Evolutionary conservation across 1,140 invertebrate species (phyloP).

Genomic region (Saccostrea echinata): DNA sequence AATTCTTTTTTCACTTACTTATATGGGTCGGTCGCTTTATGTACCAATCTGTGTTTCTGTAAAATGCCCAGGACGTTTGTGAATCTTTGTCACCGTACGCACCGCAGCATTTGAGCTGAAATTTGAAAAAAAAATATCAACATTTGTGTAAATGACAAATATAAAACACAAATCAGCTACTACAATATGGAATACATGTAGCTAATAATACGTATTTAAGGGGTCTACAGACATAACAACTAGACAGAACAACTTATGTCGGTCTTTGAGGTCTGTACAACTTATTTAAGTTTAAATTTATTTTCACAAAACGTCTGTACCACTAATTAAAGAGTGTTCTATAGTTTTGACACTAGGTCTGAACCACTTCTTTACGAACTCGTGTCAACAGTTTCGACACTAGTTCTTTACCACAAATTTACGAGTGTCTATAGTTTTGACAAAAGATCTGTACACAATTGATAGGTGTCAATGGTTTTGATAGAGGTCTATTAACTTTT

Average conservation of each 20-base stretch:
- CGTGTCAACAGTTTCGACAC: too few relatives aligned
- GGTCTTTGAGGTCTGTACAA: too few relatives aligned
- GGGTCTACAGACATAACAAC: too few relatives aligned
- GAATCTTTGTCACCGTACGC: conserved; percentile 33
- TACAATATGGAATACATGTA: too few relatives aligned
- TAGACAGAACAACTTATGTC: too few relatives aligned
- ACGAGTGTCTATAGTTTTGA: neutral
- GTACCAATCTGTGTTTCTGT: conserved; percentile 43
- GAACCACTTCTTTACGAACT: too few relatives aligned
- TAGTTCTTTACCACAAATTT: too few relatives aligned
- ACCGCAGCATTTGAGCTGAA: conserved; percentile 58
- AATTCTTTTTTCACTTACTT: conserved; percentile 42
- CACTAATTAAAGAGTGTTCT: too few relatives aligned
- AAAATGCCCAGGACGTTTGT: conserved; percentile 48
- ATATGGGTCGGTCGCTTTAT: conserved; percentile 7
- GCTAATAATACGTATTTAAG: too few relatives aligned
- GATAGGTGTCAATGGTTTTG: neutral
- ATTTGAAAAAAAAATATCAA: neutral
- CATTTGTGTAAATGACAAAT: neutral
- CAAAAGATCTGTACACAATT: neutral
- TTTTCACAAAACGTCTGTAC: too few relatives aligned
- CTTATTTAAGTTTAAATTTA: too few relatives aligned
- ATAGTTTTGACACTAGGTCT: neutral
- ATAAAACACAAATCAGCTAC: too few relatives aligned
- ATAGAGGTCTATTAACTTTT: neutral